phyloP scores from a whole-genome alignment of 2,888 invertebrate genomes.

The Palloptera scutellata region DNA sequence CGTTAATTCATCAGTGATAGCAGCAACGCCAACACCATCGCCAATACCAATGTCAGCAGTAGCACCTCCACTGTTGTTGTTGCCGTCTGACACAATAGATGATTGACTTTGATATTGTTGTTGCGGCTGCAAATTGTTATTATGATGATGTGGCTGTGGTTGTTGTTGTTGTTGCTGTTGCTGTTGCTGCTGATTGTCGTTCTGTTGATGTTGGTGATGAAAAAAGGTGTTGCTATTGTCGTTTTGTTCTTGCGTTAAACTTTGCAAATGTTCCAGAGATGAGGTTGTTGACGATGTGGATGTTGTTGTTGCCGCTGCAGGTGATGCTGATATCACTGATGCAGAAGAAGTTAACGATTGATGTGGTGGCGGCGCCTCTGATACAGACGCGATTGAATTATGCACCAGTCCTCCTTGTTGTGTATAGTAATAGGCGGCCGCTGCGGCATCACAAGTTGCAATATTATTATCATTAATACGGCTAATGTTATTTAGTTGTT shows the following conservation, averaged over 20 bases:
- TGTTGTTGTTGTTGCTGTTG: slow-evolving; percentile 11
- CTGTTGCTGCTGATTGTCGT: slow-evolving; percentile 18
- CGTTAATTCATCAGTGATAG: slow-evolving; percentile 9
- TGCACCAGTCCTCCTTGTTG: slow-evolving; percentile 7
- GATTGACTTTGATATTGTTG: slow-evolving; percentile 12
- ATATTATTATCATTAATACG: slow-evolving; percentile 22
- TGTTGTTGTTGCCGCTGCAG: slow-evolving; percentile 20
- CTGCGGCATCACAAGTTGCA: slow-evolving; percentile 14
- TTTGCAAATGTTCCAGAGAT: slow-evolving; percentile 43
- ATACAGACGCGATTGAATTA: background rate
- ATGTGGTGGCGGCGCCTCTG: slow-evolving; percentile 10
- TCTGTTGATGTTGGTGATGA: slow-evolving; percentile 27
- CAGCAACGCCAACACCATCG: slow-evolving; percentile 7
- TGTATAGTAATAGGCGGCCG: slow-evolving; percentile 28
- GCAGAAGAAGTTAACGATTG: slow-evolving; percentile 10
- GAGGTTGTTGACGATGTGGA: slow-evolving; percentile 24
- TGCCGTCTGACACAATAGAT: background rate
- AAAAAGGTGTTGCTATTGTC: slow-evolving; percentile 29
- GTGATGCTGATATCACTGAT: slow-evolving; percentile 16
- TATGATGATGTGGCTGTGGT: background rate
- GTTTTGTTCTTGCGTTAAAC: slow-evolving; percentile 32
- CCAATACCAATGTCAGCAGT: slow-evolving; percentile 5
- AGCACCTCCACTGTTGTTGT: slow-evolving; percentile 10
- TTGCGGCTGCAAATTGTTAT: background rate
- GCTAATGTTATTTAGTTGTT: slow-evolving; percentile 31